Evolutionary conservation across 2,113 vertebrate genomes (phyloP).

Genomic region (Callospermophilus lateralis): DNA sequence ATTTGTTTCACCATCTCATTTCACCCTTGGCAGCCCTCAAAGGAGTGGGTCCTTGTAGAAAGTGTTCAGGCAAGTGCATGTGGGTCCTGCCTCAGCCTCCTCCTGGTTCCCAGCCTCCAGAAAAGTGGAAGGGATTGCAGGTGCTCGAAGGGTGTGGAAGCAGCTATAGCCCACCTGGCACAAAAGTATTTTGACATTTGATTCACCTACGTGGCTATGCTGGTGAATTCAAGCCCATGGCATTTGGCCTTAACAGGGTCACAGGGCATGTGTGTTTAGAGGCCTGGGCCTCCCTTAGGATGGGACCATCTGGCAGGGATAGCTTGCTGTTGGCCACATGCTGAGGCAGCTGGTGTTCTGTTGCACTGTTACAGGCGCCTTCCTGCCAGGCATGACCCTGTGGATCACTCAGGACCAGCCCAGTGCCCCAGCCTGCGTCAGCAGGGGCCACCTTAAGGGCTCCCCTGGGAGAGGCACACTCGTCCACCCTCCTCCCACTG

Average conservation of each 20-base stretch:
- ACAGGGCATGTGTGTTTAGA: constrained; percentile 48
- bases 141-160: not conserved
- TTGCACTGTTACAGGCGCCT: not conserved
- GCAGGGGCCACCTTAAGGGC: not conserved
- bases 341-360: constrained; percentile 47
- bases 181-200: constrained; percentile 9
- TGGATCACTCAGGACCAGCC: constrained; percentile 39
- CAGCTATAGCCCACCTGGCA: not conserved
- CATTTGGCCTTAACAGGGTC: constrained; percentile 55
- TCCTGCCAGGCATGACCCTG: constrained; percentile 61
- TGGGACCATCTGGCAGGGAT: not conserved
- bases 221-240: not conserved
- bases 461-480: not conserved
- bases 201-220: not conserved
- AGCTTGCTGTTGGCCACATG: constrained; percentile 33
- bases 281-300: constrained; percentile 46
- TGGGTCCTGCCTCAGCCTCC: not conserved
- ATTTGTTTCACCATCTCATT: not conserved
- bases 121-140: not conserved
- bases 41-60: not conserved
- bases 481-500: not conserved
- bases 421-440: constrained; percentile 34
- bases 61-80: too few relatives aligned
- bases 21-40: not conserved
- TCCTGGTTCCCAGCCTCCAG: not conserved